Base-by-base conservation (phyloP, 2,888 invertebrate genomes). In the Dolichopus griseipennis region DNA sequence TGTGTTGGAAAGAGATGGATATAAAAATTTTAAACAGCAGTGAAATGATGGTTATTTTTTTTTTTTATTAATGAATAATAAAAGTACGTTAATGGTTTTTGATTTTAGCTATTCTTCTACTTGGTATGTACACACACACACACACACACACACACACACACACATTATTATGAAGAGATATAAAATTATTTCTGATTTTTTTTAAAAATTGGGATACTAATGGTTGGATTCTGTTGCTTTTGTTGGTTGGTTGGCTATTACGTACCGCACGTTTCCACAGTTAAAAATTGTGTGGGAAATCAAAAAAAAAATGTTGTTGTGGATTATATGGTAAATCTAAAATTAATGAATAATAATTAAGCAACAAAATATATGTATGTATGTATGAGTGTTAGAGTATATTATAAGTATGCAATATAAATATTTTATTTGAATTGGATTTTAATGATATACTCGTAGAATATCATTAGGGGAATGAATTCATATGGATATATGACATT, bases 291-390 rank as follows among this genome's bases (percentile, higher is more conserved):
- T 12, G 9, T 12, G 41, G 41, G 27, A 41, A 52, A n/a, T n/a
- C n/a, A n/a, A n/a, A n/a, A n/a, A n/a, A 37, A 37, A 37, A 37
- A 52, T 52, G 52, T 52, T 52, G 52, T 18, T 52, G 52, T 15
- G 41, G 41, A 52, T 52, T 52, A 52, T 52, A 18, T 52, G 52
- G 52, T 52, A 52, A 52, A 52, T 52, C 52, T 52, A 52, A 52
- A 52, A 52, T 52, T 52, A 52, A 52, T 52, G 52, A n/a, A 52
- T 52, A n/a, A 52, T 52, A 52, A 52, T 52, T 52, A 52, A 52
- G 18, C 15, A 52, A 18, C n/a, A 6, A 52, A 37, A 52, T 52
- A 52, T n/a, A 52, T 52, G 2, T 2, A 15, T 52, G 2, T 5
- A 52, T 52, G n/a, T 52, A n/a, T n/a, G n/a, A n/a, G n/a, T n/a